phyloP scores from a whole-genome alignment of 2,113 vertebrate genomes.

The Leuciscus idus region DNA sequence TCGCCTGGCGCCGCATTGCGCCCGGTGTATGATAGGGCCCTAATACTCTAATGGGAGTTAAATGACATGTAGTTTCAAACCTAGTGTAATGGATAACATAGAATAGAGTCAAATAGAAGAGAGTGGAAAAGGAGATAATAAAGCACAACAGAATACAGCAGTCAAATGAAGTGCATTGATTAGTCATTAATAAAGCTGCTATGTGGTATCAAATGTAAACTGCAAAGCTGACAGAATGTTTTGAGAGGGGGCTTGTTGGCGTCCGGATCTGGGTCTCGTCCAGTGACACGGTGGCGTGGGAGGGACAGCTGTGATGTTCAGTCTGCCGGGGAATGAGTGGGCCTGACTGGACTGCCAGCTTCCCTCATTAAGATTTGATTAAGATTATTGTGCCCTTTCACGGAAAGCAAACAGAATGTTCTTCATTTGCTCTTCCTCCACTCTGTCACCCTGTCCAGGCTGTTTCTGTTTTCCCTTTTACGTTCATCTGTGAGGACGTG shows the following conservation, averaged over 20 bases:
- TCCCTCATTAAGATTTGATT: conserved; percentile 53
- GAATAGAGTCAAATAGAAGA: not conserved
- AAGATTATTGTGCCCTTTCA: conserved; percentile 47
- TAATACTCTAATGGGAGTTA: too few relatives aligned
- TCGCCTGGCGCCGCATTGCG: too few relatives aligned
- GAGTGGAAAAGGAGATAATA: conserved; percentile 21
- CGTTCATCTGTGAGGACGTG: not conserved
- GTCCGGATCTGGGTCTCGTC: not conserved
- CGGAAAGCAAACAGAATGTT: conserved; percentile 35
- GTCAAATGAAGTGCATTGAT: conserved; percentile 26
- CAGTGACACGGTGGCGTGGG: conserved; percentile 35
- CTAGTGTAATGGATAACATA: not conserved
- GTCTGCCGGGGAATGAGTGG: conserved; percentile 23
- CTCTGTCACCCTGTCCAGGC: conserved; percentile 11
- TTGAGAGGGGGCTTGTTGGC: conserved; percentile 10
- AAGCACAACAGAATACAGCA: conserved; percentile 4
- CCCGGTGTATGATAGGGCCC: too few relatives aligned
- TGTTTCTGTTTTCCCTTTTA: not conserved
- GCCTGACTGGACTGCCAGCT: conserved; percentile 46
- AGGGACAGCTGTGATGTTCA: conserved; percentile 46
- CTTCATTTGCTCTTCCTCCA: conserved; percentile 34
- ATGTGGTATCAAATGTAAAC: not conserved
- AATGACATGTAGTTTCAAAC: too few relatives aligned
- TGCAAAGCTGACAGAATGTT: conserved; percentile 28
- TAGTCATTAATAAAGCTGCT: conserved; percentile 25